Base-by-base conservation (phyloP, 2,113 vertebrate genomes). In the Miniopterus natalensis region DNA sequence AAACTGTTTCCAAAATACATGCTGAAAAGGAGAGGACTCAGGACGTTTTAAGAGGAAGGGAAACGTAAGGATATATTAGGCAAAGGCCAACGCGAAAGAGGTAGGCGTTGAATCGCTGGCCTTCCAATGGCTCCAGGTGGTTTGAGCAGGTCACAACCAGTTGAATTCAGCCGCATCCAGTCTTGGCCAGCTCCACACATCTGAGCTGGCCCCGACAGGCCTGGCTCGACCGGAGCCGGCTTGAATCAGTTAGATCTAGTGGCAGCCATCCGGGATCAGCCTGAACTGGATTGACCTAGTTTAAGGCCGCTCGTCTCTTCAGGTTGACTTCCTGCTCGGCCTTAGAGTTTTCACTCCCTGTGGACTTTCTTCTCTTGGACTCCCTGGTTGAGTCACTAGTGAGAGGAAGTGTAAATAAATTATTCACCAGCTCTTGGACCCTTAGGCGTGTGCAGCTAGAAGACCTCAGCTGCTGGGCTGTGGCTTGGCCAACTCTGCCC, bases 271-370 rank as follows among this genome's bases (percentile, higher is more conserved):
- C 80, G 95, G 88, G 73, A 79, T 93, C 81, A 83, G 88, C 70
- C 84, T 92, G 95, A 89, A 93, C 88, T 84, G 77, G 90, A 95
- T 1, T 78, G 95, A 90, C 84, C 95, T 88, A 85, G 71, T 97
- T 95, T 84, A 45, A 77, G n/a, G 55, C 45, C 36, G 45, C 73
- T 36, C 77, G 57, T 80, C 29, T 88, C 45, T 81, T 49, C 27
- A 47, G 88, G 87, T 51, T 89, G 84, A 75, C 59, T 71, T 73
- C 53, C 47, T 6, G 78, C 61, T 53, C 49, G 55, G 55, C 11
- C 23, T 59, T 42, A 47, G 55, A 29, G 74, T 47, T 57, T 84
- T 73, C 55, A 55, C 40, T 86, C 55, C 17, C 21, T 10, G 77
- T 90, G 87, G 81, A 51, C 2, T 6, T 36, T 74, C 40, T 92